Base-by-base conservation (phyloP, 2,888 invertebrate species). In the Acanthosoma haemorrhoidale region DNA sequence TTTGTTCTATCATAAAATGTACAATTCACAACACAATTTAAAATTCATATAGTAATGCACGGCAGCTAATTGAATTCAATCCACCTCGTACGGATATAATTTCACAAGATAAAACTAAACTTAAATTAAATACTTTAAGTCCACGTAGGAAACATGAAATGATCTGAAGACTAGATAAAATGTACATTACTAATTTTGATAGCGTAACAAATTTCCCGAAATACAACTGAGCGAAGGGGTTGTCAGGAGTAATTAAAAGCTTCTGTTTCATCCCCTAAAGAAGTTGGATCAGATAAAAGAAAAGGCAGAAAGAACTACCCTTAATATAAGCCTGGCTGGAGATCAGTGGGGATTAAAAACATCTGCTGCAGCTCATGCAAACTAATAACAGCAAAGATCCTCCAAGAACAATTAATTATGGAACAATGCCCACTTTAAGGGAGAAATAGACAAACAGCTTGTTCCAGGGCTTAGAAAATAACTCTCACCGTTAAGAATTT, bases 291-390 rank as follows among this genome's bases (percentile, higher is more conserved):
- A 51, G 51, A 51, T 51, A 51, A 51, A 51, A 51, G 51, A 43
- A 43, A 11, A 25, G 29, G 25, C 25, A 51, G 25, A 25, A 51
- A 51, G 25, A 51, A 51, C 51, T 51, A 5, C 13, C 51, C 25
- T 51, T 25, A 13, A 25, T n/a, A 25, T 51, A 51, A 51, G 51
- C 25, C 51, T 5, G 2, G 51, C 51, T 51, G 51, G 51, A 36
- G 61, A 61, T 61, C 32, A 61, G 38, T 2, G 38, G 38, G 36
- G 25, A 61, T 61, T 61, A 61, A 36, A 61, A 61, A 61, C 61
- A 61, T 34, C 61, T 61, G 61, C 21, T 38, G 21, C 34, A 61
- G 36, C 36, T 61, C 36, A 61, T 36, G 32, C 61, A 36, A 34
- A 36, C 61, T 36, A 36, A 59, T 59, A 59, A 59, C 59, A 31